Evolutionary conservation across 2,797 vertebrate genomes (phyloP).

Genomic region (Antrozous pallidus): DNA sequence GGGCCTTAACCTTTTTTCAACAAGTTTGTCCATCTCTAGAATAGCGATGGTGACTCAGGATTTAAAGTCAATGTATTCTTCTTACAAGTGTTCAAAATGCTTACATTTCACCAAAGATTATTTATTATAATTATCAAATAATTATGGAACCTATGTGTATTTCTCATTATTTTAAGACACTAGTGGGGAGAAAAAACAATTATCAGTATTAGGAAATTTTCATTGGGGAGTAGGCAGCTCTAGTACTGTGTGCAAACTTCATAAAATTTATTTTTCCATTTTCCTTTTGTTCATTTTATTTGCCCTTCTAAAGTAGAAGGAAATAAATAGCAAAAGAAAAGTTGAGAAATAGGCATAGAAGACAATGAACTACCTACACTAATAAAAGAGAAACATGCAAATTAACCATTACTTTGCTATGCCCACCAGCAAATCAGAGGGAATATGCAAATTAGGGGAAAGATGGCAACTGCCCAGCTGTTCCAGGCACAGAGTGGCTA

Average conservation of each 20-base stretch:
- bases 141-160: neutral
- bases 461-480: no score
- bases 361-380: neutral
- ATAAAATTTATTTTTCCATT: neutral
- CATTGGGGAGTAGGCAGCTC: neutral
- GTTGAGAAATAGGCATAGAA: neutral
- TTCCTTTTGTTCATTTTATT: slow-evolving; percentile 18
- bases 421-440: no score
- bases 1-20: neutral
- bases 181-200: neutral
- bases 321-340: neutral
- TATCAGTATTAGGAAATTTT: neutral
- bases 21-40: neutral
- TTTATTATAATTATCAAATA: neutral
- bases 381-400: no score
- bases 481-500: no score
- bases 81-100: neutral
- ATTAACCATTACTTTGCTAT: no score
- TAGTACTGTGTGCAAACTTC: neutral
- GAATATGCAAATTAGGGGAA: no score
- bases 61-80: neutral
- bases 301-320: neutral
- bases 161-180: neutral
- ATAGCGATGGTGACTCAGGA: neutral
- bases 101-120: neutral